phyloP scores from a whole-genome alignment of 1,140 invertebrate genomes.

The Rhyacophila brunnea region DNA sequence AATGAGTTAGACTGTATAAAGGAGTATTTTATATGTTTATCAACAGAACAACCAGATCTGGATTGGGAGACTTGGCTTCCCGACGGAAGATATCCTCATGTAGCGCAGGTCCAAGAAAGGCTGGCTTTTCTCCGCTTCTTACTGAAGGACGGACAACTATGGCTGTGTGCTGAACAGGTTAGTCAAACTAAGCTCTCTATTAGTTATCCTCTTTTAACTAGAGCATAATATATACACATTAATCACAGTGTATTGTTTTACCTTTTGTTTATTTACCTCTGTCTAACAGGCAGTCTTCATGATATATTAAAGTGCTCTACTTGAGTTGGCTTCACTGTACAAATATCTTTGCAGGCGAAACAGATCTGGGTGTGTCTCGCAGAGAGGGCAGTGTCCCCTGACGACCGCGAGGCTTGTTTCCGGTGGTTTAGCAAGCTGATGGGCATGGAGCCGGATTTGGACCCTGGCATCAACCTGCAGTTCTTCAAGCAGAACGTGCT shows the following conservation, averaged over 20 bases:
- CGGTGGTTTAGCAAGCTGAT: conserved; percentile 99
- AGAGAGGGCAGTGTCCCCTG: conserved; percentile 86
- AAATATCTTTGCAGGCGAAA: conserved; percentile 65
- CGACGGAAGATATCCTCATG: conserved; percentile 89
- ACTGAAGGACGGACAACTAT: conserved; percentile 90
- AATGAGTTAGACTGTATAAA: too few relatives aligned
- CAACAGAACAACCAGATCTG: conserved; percentile 58
- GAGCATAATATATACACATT: too few relatives aligned
- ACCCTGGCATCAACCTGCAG: conserved; percentile 93
- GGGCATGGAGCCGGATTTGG: conserved; percentile 95
- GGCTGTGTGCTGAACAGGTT: conserved; percentile 89
- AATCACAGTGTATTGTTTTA: too few relatives aligned
- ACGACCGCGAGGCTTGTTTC: conserved; percentile 95
- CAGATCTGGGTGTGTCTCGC: conserved; percentile 97
- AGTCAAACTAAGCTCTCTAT: too few relatives aligned
- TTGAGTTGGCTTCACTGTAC: not conserved
- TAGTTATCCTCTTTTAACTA: too few relatives aligned
- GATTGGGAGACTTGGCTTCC: conserved; percentile 81
- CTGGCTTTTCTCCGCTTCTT: conserved; percentile 91
- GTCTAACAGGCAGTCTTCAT: not conserved
- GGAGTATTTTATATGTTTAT: too few relatives aligned
- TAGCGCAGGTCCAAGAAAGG: conserved; percentile 90
- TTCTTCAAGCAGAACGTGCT: conserved; percentile 97
- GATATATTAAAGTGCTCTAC: not conserved
- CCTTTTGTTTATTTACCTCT: not conserved